phyloP scores from a whole-genome alignment of 2,888 invertebrate genomes.

The Adelognathus sp. region DNA sequence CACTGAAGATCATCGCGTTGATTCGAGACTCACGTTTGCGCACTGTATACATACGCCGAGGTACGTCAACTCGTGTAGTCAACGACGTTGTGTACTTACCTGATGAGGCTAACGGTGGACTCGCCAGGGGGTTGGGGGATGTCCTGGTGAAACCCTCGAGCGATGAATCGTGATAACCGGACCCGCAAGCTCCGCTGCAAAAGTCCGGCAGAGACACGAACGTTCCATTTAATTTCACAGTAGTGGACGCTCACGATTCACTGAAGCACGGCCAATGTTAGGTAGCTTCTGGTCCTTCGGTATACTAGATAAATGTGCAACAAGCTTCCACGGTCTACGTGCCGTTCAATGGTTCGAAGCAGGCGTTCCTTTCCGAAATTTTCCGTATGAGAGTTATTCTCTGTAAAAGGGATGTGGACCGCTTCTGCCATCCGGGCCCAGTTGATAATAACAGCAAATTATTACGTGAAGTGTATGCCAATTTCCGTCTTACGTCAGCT shows the following conservation, averaged over 20 bases:
- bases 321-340: too few relatives aligned
- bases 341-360: too few relatives aligned
- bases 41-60: neutral
- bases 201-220: slow-evolving; percentile 8
- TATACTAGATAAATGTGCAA: slow-evolving; percentile 2
- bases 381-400: too few relatives aligned
- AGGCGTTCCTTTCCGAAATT: too few relatives aligned
- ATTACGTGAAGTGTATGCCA: too few relatives aligned
- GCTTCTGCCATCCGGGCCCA: too few relatives aligned
- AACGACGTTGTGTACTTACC: slow-evolving; percentile 39
- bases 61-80: slow-evolving; percentile 16
- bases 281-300: neutral
- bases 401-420: too few relatives aligned
- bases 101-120: slow-evolving; percentile 33
- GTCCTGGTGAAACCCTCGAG: too few relatives aligned
- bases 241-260: neutral
- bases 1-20: slow-evolving; percentile 2
- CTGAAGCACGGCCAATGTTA: slow-evolving; percentile 5
- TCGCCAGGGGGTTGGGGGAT: neutral
- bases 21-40: slow-evolving; percentile 20
- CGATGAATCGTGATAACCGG: neutral
- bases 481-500: too few relatives aligned
- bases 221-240: slow-evolving; percentile 8
- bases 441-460: too few relatives aligned
- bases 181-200: slow-evolving; percentile 3